These are phyloP conservation scores for Drosophila antonietae DNA, from an alignment of 2,888 invertebrate genomes.

Conservation along the genomic window DNA sequence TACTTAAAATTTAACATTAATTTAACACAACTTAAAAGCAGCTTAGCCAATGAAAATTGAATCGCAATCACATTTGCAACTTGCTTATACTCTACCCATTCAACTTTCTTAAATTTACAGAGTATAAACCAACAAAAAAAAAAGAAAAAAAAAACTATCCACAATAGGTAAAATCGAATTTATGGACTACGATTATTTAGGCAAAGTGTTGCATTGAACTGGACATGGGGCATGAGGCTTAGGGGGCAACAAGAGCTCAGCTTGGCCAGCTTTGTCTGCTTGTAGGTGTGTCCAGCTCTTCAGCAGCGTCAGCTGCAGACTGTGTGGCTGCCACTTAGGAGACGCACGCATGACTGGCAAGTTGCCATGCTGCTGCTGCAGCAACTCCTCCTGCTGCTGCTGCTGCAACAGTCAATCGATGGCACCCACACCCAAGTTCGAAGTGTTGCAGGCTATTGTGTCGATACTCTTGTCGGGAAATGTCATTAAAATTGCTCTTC, in stretches of 20 bases:
- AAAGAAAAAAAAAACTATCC: constrained; percentile 11
- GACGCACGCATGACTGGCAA: constrained; percentile 63
- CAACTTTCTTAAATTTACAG: neutral
- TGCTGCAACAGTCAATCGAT: constrained; percentile 26
- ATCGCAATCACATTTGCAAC: too few species aligned
- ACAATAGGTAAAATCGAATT: constrained; percentile 47
- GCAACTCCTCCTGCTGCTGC: neutral
- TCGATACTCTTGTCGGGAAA: constrained; percentile 76
- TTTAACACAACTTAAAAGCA: neutral
- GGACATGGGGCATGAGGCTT: constrained; percentile 28
- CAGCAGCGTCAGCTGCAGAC: constrained; percentile 27
- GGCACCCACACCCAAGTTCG: constrained; percentile 39
- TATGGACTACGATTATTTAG: constrained; percentile 62
- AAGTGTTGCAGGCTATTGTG: constrained; percentile 51
- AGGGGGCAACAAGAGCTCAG: constrained; percentile 1
- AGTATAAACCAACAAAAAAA: constrained; percentile 3
- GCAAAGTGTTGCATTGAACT: constrained; percentile 55
- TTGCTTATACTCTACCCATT: neutral
- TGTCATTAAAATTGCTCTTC: constrained; percentile 84
- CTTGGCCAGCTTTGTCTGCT: constrained; percentile 8
- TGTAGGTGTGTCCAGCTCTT: constrained; percentile 57
- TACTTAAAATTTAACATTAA: too few species aligned
- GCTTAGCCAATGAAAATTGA: neutral
- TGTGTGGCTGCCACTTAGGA: constrained; percentile 44
- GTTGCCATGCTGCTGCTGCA: constrained; percentile 22